These are phyloP conservation scores for Dinoponera quadriceps DNA, from an alignment of 1,140 invertebrate species.

Conservation along the genomic window DNA sequence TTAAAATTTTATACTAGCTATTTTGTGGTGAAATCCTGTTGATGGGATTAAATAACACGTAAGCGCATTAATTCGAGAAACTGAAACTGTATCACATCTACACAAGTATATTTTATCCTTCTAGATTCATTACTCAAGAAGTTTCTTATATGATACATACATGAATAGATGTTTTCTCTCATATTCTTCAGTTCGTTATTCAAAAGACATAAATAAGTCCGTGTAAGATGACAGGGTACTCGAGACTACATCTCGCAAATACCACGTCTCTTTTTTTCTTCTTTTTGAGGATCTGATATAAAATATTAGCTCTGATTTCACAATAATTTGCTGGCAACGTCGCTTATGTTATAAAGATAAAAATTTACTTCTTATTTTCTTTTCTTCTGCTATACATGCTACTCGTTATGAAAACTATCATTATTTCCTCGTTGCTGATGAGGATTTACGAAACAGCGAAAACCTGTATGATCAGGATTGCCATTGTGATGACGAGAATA, in stretches of 20 bases:
- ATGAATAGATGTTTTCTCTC: no score
- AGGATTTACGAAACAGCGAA: background rate
- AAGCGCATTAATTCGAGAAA: no score
- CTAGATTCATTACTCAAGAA: no score
- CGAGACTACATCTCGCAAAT: no score
- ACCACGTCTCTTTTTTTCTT: no score
- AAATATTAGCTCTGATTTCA: background rate
- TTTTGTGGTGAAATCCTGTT: background rate
- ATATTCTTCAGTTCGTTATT: no score
- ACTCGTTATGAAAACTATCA: background rate
- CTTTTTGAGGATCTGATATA: background rate
- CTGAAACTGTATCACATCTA: no score
- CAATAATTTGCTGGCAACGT: background rate
- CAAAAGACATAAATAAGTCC: no score
- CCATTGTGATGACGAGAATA: conserved; percentile 17
- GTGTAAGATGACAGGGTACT: no score
- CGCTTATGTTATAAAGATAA: background rate
- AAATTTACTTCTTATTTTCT: background rate
- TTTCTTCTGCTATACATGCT: background rate
- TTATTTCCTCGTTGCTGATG: background rate
- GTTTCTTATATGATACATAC: no score
- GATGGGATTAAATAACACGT: background rate
- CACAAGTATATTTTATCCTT: no score
- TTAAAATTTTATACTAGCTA: background rate
- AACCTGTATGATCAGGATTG: background rate